Evolutionary conservation across 1,140 invertebrate species (phyloP).

Genomic region (Drosophila kikkawai): DNA sequence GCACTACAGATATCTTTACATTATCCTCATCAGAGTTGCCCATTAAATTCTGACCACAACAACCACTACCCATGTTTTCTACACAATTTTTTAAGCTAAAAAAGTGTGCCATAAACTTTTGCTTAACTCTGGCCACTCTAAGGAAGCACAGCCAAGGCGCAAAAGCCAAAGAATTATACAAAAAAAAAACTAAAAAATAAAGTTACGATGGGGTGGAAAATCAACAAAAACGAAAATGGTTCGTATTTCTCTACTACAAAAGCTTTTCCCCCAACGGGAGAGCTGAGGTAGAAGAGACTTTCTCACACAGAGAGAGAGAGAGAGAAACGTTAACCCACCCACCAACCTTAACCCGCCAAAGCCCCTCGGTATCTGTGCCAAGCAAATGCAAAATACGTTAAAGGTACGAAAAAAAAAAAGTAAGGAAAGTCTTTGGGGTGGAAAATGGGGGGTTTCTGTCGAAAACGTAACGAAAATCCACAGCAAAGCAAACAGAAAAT

Average conservation of each 20-base stretch:
- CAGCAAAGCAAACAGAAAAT: conserved; percentile 77
- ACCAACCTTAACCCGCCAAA: conserved; percentile 20
- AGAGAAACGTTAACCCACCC: conserved; percentile 20
- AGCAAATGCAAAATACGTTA: conserved; percentile 76
- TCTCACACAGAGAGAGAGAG: conserved; percentile 12
- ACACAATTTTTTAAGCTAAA: conserved; percentile 31
- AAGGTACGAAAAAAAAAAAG: conserved; percentile 40
- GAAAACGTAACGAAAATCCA: conserved; percentile 78
- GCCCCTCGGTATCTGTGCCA: conserved; percentile 22
- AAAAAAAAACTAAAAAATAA: conserved; percentile 7
- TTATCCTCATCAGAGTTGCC: background rate
- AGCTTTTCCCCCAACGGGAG: conserved; percentile 52
- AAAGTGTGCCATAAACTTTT: conserved; percentile 54
- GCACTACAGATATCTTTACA: background rate
- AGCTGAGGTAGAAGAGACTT: conserved; percentile 18
- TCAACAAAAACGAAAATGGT: conserved; percentile 30
- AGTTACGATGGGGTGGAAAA: conserved; percentile 18
- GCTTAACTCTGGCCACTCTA: conserved; percentile 63
- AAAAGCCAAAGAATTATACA: conserved; percentile 56
- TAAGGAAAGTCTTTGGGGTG: conserved; percentile 21
- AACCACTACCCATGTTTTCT: conserved; percentile 13
- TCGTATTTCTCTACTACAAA: conserved; percentile 81
- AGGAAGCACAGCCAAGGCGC: conserved; percentile 60
- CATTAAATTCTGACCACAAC: conserved; percentile 11
- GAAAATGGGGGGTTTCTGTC: conserved; percentile 20